Evolutionary conservation across 2,888 invertebrate species (phyloP), one percentile per base, ranked within the genome.

Genomic region (Cataglyphis albicans): DNA sequence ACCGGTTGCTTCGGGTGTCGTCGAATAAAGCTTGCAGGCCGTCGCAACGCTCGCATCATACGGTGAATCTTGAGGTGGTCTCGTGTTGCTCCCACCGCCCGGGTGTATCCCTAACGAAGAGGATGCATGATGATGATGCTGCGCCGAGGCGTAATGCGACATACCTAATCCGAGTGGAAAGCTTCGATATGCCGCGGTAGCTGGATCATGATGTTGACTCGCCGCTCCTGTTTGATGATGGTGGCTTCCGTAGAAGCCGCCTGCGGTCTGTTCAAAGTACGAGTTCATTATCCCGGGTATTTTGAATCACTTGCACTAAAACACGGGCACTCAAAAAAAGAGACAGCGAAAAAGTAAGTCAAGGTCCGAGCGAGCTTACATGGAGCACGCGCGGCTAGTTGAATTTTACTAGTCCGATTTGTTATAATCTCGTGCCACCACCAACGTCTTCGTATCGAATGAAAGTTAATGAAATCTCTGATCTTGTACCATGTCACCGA

Each of bases 1-100:
- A 90, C 96, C 96, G 85, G 95, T 95, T 21, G 96, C 95, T 89
- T 96, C 95, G 55, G 95, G 95, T 85, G 97, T 96, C 35, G 97
- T 96, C 6, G 97, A 97, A 92, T 97, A 97, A 61, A 97, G 94
- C 95, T 98, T 98, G 95, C 98, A 98, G 63, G 98, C 97, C 44
- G 98, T 98, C 87, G 97, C 97, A 89, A 98, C 98, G 89, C 98
- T 98, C 41, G 98, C 98, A 93, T 98, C 98, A 95, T 98, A 98
- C 0, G 98, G 98, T 73, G 98, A 98, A 94, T 98, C 98, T 95
- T 98, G 98, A 80, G 98, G 98, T 90, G 97, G 97, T 93, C 98
- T 96, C 87, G 97, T 96, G 91, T 97, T 96, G 95, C 97, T 97
- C 91, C 97, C 97, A 90, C 97, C 93, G 90, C 96, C 96, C 29